phyloP scores from a whole-genome alignment of 1,140 invertebrate genomes.

The Hestina assimilis region DNA sequence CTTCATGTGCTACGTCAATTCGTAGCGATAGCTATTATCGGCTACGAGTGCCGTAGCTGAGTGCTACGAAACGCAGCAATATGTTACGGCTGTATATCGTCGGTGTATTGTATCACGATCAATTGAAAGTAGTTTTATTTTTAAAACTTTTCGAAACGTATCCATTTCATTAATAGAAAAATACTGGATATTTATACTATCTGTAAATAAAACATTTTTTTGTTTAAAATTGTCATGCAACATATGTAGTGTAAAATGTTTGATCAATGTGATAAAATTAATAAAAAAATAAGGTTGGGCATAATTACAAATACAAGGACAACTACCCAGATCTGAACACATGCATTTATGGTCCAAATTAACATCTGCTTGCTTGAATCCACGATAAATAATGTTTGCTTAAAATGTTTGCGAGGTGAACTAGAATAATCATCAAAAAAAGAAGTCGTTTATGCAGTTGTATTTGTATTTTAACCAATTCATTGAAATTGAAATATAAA shows the following conservation, averaged over 20 bases:
- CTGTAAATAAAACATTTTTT: too few relatives aligned
- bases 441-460: too few relatives aligned
- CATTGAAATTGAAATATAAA: too few relatives aligned
- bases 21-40: slow-evolving; percentile 18
- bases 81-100: not conserved
- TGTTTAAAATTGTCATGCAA: too few relatives aligned
- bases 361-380: not conserved
- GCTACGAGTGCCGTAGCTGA: slow-evolving; percentile 14
- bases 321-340: too few relatives aligned
- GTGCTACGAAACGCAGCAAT: slow-evolving; percentile 12
- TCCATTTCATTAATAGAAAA: not conserved
- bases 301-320: too few relatives aligned
- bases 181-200: too few relatives aligned
- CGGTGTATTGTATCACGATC: slow-evolving; percentile 11
- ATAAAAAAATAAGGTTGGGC: too few relatives aligned
- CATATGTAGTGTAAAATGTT: too few relatives aligned
- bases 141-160: slow-evolving; percentile 3
- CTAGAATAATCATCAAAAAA: not conserved
- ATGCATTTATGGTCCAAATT: too few relatives aligned
- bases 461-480: too few relatives aligned
- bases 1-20: slow-evolving; percentile 22
- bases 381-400: not conserved
- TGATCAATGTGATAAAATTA: too few relatives aligned
- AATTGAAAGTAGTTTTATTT: slow-evolving; percentile 17
- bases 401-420: not conserved